These are phyloP conservation scores for Platalea minor DNA, from an alignment of 2,797 vertebrate genomes.

Conservation along the genomic window DNA sequence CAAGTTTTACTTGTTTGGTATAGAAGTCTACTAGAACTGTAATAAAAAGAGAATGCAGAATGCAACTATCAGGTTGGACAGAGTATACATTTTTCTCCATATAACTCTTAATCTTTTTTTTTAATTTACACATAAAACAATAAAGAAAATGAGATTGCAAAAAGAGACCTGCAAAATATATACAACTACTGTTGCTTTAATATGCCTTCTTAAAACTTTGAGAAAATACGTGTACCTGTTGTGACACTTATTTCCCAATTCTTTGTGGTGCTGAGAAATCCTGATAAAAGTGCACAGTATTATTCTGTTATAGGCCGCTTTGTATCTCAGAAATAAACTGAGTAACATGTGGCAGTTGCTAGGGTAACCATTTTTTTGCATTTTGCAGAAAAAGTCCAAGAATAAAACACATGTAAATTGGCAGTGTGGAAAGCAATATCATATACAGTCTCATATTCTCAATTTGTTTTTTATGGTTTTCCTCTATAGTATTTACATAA, in stretches of 20 bases:
- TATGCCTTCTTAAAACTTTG: neutral
- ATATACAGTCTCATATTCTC: neutral
- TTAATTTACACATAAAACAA: neutral
- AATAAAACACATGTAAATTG: slow-evolving; percentile 65
- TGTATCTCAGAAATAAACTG: slow-evolving; percentile 41
- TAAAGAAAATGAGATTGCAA: neutral
- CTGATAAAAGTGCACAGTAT: slow-evolving; percentile 8
- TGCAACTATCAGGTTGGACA: neutral
- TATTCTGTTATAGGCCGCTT: slow-evolving; percentile 34
- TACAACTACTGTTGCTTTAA: neutral
- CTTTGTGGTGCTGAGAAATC: neutral
- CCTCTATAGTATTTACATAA: neutral
- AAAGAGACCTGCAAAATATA: neutral
- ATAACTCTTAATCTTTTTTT: neutral
- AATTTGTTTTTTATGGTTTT: slow-evolving; percentile 6
- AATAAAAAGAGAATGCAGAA: neutral
- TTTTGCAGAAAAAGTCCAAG: slow-evolving; percentile 61
- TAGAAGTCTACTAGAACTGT: neutral
- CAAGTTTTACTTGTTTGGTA: neutral
- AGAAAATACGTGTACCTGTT: neutral
- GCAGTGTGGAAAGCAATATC: slow-evolving; percentile 28
- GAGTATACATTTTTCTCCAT: neutral
- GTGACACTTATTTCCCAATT: neutral
- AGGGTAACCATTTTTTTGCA: slow-evolving; percentile 74
- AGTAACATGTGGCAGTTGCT: slow-evolving; percentile 67